A percentile compares a stretch with the other conserved stretches of the same genome.
Evolutionary conservation across 1,140 invertebrate species (phyloP).

Genomic region (Thalassaphorura encarpata): DNA sequence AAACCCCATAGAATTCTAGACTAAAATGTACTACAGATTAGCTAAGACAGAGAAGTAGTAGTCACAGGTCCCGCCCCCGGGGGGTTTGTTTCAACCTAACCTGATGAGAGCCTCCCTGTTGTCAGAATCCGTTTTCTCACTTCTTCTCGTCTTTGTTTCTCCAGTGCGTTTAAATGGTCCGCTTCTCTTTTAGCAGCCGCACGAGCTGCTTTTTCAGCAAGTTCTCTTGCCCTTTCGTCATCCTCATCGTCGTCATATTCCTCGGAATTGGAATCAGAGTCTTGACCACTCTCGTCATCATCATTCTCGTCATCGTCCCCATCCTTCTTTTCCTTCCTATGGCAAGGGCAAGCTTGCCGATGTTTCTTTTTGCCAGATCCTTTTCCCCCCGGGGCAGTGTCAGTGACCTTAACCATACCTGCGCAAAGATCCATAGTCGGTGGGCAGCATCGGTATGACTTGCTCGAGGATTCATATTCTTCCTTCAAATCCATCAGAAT

Average conservation of each 20-base stretch:
- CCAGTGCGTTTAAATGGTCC: no score
- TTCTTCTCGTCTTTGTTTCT: constrained; percentile 6
- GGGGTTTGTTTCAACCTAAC: constrained; percentile 4
- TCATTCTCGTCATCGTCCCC: constrained; percentile 45
- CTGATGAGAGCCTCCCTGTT: constrained; percentile 30
- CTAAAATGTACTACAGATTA: background rate
- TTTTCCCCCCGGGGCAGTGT: constrained; percentile 4
- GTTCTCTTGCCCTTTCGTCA: constrained; percentile 24
- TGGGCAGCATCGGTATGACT: constrained; percentile 26
- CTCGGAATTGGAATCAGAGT: constrained; percentile 41
- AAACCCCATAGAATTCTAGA: no score
- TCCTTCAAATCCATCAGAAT: constrained; percentile 34
- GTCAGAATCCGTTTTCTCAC: constrained; percentile 22
- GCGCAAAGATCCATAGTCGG: constrained; percentile 20
- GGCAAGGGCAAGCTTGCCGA: constrained; percentile 4
- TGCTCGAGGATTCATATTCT: constrained; percentile 24
- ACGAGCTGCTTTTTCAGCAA: constrained; percentile 33
- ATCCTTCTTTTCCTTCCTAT: constrained; percentile 28
- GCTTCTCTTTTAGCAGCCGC: constrained; percentile 22
- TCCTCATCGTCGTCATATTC: constrained; percentile 43
- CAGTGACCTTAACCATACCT: constrained; percentile 22
- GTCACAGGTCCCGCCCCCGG: background rate
- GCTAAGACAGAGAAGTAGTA: background rate
- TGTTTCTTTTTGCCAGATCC: background rate
- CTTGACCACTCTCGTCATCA: constrained; percentile 37